A percentile compares a stretch with the other conserved stretches of the same genome.
These are phyloP conservation scores for Ichneumon xanthorius DNA, from an alignment of 2,888 invertebrate species.

Conservation along the genomic window DNA sequence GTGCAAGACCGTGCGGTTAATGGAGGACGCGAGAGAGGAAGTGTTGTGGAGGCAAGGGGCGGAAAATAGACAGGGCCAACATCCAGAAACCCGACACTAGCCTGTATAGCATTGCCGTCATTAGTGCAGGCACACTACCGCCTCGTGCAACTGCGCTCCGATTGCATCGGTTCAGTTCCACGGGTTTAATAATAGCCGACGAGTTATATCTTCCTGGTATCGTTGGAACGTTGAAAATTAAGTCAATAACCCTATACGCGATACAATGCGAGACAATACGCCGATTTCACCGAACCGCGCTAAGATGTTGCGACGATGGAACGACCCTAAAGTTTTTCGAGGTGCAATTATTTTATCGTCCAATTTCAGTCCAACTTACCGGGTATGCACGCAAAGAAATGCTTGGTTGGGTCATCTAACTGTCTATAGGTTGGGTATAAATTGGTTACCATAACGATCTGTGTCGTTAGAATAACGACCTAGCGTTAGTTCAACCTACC, in stretches of 20 bases:
- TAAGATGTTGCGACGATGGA: too few relatives aligned
- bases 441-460: too few relatives aligned
- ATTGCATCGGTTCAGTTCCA: slow-evolving; percentile 46
- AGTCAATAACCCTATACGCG: slow-evolving; percentile 21
- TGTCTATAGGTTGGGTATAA: too few relatives aligned
- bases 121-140: slow-evolving; percentile 64
- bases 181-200: slow-evolving; percentile 36
- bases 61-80: slow-evolving; percentile 32
- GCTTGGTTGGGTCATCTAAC: too few relatives aligned
- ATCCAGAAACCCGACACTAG: slow-evolving; percentile 25
- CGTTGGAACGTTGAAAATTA: slow-evolving; percentile 41
- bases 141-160: slow-evolving; percentile 31
- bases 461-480: too few relatives aligned
- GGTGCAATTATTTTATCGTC: too few relatives aligned
- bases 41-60: slow-evolving; percentile 46
- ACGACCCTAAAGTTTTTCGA: too few relatives aligned
- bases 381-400: too few relatives aligned
- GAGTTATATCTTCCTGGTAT: slow-evolving; percentile 42
- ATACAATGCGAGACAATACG: not conserved
- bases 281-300: too few relatives aligned
- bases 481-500: too few relatives aligned
- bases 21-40: slow-evolving; percentile 56
- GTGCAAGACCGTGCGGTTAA: slow-evolving; percentile 50
- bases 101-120: slow-evolving; percentile 70
- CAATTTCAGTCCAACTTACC: too few relatives aligned